Base-by-base conservation (phyloP, 2,797 vertebrate genomes). In the Serranus cabrilla region DNA sequence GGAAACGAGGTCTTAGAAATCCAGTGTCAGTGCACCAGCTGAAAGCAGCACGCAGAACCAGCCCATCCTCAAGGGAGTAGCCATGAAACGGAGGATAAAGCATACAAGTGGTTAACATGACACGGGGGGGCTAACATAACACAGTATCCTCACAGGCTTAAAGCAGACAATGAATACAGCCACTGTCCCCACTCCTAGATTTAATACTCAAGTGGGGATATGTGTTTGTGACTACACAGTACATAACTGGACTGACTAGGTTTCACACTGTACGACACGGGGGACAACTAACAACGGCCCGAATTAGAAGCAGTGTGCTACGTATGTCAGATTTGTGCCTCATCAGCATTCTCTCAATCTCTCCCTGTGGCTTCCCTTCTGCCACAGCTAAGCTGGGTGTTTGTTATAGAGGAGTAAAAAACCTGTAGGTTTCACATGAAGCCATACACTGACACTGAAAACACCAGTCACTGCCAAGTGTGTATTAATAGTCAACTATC, bases 321-420 rank as follows among this genome's bases (percentile, higher is more conserved):
- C 37, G 67, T 77, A 78, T 82, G 89, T 88, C 76, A 77, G 80
- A 82, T 89, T 83, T 85, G 76, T 85, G 91, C 90, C 58, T 89
- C 72, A 79, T 94, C 91, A 94, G 90, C 92, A 73, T 81, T 91
- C 83, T 80, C 72, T 84, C 84, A 77, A 72, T 78, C 60, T 71
- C 86, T 89, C 87, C 93, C 89, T 46, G 82, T 80, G 89, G 87
- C 77, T 91, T 63, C 67, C 93, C 93, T 93, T 91, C 92, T 93
- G 93, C 89, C 80, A 87, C 79, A 71, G 82, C 67, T 56, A 76
- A 80, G 46, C 76, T 56, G 49, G 37, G 40, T 12, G 70, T 76
- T 71, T 62, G 46, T 51, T 73, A 25, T 47, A 58, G 31, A 72
- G 45, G 58, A 61, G 74, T n/a, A 66, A 72, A 71, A 88, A 78